phyloP scores from a whole-genome alignment of 1,140 invertebrate species.

The Diploscapter pachys region DNA sequence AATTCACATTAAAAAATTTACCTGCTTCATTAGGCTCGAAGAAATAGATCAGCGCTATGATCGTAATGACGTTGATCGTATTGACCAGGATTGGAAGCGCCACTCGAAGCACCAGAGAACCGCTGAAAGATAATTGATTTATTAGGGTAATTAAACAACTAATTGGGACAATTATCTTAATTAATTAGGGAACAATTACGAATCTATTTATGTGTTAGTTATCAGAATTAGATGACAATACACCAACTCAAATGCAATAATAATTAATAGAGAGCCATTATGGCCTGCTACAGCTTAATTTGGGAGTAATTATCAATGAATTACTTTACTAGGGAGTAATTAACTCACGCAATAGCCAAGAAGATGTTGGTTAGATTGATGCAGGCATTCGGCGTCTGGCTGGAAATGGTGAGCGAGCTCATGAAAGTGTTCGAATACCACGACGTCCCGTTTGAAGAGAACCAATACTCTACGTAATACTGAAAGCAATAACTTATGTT shows the following conservation, averaged over 20 bases:
- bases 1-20: background rate
- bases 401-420: constrained; percentile 26
- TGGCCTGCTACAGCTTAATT: too few relatives aligned
- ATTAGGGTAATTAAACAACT: background rate
- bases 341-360: constrained; percentile 29
- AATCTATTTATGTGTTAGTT: too few relatives aligned
- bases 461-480: constrained; percentile 38
- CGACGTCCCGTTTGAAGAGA: constrained; percentile 19
- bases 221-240: too few relatives aligned
- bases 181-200: background rate
- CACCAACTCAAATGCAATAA: too few relatives aligned
- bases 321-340: too few relatives aligned
- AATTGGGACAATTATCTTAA: background rate
- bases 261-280: too few relatives aligned
- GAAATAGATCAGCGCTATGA: constrained; percentile 9
- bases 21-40: constrained; percentile 11
- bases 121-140: constrained; percentile 17
- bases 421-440: constrained; percentile 27
- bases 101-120: constrained; percentile 26
- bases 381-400: constrained; percentile 21
- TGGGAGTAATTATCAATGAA: too few relatives aligned
- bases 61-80: constrained; percentile 17
- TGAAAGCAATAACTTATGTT: constrained; percentile 9
- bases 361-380: constrained; percentile 30
- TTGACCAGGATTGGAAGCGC: constrained; percentile 28